Conservation (phyloP, 2,797 vertebrate genomes). For the Enteromius fasciolatus region DNA sequence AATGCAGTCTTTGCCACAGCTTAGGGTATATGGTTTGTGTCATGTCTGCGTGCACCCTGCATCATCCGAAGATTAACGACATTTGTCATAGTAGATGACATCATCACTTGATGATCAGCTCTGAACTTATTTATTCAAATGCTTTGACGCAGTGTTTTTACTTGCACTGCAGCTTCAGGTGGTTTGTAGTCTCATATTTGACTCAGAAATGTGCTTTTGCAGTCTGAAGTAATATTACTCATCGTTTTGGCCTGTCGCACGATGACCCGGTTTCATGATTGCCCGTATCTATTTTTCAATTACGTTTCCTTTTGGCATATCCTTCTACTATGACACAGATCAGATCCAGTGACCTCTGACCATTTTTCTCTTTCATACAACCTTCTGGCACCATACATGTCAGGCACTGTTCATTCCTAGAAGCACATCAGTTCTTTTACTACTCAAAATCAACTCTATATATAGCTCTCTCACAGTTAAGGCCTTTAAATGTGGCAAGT, state of each 20-base stretch:
- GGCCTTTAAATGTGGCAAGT: not conserved
- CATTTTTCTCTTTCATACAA: not conserved
- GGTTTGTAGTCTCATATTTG: not conserved
- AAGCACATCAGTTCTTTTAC: not conserved
- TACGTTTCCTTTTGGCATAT: conserved; percentile 22
- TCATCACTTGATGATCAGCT: not conserved
- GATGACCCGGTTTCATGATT: conserved; percentile 8
- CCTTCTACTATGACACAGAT: conserved; percentile 15
- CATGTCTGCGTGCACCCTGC: not conserved
- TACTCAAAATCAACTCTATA: conserved; percentile 10
- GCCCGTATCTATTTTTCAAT: conserved; percentile 5
- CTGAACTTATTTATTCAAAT: not conserved
- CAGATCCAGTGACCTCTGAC: conserved; percentile 15
- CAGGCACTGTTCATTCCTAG: conserved; percentile 8
- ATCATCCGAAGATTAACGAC: not conserved
- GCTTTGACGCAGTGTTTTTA: not conserved
- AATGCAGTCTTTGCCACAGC: not conserved
- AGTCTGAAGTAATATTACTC: conserved; percentile 25
- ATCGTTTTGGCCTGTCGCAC: conserved; percentile 22
- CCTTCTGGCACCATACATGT: conserved; percentile 33
- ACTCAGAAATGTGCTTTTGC: not conserved
- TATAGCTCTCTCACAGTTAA: conserved; percentile 4
- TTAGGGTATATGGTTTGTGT: not conserved
- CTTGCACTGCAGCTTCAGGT: not conserved
- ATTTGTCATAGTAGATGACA: not conserved